Percentiles rank a stretch among this genome's conserved stretches.
These are phyloP conservation scores for Suncus etruscus DNA, from an alignment of 2,113 vertebrate genomes.

Conservation along the genomic window DNA sequence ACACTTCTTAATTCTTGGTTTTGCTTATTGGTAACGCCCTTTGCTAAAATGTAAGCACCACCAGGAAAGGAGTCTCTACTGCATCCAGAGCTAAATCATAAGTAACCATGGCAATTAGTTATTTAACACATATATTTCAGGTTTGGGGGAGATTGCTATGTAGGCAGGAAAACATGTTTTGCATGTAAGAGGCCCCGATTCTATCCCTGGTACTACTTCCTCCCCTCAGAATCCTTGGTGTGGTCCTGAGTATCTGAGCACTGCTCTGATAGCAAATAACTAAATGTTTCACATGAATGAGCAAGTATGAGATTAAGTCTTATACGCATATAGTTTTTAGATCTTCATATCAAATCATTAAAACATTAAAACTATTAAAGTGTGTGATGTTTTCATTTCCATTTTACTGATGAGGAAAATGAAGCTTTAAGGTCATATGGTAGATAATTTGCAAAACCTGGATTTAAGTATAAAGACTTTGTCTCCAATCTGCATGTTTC, in stretches of 20 bases:
- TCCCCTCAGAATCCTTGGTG: too few species aligned
- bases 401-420: slow-evolving; percentile 59
- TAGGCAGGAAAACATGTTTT: too few species aligned
- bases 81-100: background rate
- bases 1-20: background rate
- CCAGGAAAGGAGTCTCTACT: background rate
- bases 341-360: background rate
- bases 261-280: too few species aligned
- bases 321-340: background rate
- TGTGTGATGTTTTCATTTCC: slow-evolving; percentile 14
- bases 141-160: too few species aligned
- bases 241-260: too few species aligned
- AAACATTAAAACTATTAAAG: slow-evolving; percentile 26
- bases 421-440: background rate
- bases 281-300: background rate
- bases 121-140: background rate
- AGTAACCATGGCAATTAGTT: background rate
- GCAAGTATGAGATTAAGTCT: background rate
- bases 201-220: too few species aligned
- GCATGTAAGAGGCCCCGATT: too few species aligned
- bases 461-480: background rate
- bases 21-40: background rate
- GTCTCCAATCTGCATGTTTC: background rate
- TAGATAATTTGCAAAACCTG: background rate
- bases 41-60: background rate